These are phyloP conservation scores for Morus bassanus DNA, from an alignment of 2,797 vertebrate genomes.

Conservation along the genomic window DNA sequence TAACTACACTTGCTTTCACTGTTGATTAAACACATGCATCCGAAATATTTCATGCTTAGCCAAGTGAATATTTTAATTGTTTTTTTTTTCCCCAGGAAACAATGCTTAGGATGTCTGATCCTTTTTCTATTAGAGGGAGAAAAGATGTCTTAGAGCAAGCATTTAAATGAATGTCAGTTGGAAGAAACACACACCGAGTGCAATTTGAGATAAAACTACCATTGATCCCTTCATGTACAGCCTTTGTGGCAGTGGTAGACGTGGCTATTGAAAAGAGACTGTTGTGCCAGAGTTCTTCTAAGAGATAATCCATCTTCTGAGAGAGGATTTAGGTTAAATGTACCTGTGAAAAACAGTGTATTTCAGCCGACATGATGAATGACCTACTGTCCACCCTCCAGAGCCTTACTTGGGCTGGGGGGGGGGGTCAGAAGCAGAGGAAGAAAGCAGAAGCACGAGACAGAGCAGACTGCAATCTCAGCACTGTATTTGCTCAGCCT, in stretches of 20 bases:
- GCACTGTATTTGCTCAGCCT: background rate
- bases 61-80: slow-evolving; percentile 5
- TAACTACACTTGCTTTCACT: slow-evolving; percentile 33
- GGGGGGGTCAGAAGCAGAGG: background rate
- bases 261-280: slow-evolving; percentile 50
- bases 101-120: slow-evolving; percentile 21
- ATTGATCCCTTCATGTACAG: slow-evolving; percentile 72
- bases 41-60: slow-evolving; percentile 25
- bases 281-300: slow-evolving; percentile 59
- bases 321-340: slow-evolving; percentile 65
- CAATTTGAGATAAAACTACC: slow-evolving; percentile 82
- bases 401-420: background rate
- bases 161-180: slow-evolving; percentile 80
- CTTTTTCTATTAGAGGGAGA: slow-evolving; percentile 35
- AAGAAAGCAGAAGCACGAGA: background rate
- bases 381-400: background rate
- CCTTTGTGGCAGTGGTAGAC: slow-evolving; percentile 65
- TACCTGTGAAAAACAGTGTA: slow-evolving; percentile 44
- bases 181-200: slow-evolving; percentile 75
- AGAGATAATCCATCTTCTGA: slow-evolving; percentile 66
- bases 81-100: background rate
- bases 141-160: slow-evolving; percentile 71
- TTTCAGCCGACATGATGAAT: slow-evolving; percentile 47
- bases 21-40: slow-evolving; percentile 40
- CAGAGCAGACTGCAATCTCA: background rate